phyloP scores from a whole-genome alignment of 2,113 vertebrate genomes.

The Petroica traversi region DNA sequence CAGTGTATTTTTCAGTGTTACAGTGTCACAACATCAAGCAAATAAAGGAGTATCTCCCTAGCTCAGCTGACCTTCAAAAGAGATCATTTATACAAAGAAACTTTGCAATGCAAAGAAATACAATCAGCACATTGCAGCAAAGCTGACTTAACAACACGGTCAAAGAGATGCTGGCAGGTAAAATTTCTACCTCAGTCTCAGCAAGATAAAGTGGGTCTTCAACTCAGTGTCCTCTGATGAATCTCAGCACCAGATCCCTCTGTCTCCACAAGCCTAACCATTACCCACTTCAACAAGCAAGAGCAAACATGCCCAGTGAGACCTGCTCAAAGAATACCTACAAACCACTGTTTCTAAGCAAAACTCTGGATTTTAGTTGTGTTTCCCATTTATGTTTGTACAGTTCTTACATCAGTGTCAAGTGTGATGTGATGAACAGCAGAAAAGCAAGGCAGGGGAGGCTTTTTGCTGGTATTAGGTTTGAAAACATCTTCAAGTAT shows the following conservation, averaged over 20 bases:
- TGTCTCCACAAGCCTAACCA: background rate
- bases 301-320: background rate
- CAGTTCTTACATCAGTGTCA: background rate
- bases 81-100: background rate
- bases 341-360: background rate
- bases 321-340: background rate
- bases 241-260: background rate
- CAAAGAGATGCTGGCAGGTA: background rate
- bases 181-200: background rate
- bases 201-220: background rate
- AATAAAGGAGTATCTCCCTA: background rate
- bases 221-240: background rate
- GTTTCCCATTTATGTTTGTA: background rate
- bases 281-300: background rate
- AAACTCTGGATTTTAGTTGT: background rate
- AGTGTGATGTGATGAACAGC: background rate
- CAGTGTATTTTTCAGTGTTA: background rate
- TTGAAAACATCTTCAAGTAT: background rate
- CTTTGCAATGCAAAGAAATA: constrained; percentile 12
- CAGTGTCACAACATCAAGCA: background rate
- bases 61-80: background rate
- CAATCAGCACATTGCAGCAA: background rate
- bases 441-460: background rate
- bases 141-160: background rate
- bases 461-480: background rate